These are phyloP conservation scores for Myotis brandtii DNA, from an alignment of 2,113 vertebrate genomes.

Conservation along the genomic window DNA sequence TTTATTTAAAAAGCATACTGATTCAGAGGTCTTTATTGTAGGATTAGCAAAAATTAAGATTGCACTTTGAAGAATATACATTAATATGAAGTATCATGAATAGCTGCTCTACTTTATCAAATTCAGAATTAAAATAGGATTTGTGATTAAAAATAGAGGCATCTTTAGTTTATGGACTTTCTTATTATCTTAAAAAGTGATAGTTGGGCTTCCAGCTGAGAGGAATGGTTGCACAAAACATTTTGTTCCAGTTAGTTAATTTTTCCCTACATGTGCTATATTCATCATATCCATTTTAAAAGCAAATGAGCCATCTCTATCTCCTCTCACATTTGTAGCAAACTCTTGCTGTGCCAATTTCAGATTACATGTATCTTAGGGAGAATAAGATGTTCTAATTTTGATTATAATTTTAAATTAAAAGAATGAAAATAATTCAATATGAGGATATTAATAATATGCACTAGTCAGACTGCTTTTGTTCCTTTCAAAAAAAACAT, in stretches of 20 bases:
- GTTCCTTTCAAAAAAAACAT: conserved; percentile 36
- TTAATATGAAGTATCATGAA: conserved; percentile 38
- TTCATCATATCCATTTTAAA: conserved; percentile 87
- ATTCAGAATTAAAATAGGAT: conserved; percentile 55
- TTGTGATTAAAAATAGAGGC: conserved; percentile 75
- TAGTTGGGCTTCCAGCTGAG: conserved; percentile 86
- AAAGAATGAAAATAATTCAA: conserved; percentile 81
- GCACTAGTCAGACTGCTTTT: conserved; percentile 53
- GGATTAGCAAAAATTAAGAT: neutral
- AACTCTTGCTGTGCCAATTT: conserved; percentile 83
- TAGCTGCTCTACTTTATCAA: conserved; percentile 60
- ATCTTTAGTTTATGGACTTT: conserved; percentile 81
- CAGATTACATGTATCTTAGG: conserved; percentile 76
- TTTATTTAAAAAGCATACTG: neutral
- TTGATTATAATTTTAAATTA: conserved; percentile 84
- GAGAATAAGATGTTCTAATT: conserved; percentile 81
- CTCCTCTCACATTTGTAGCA: conserved; percentile 79
- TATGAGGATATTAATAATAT: conserved; percentile 57
- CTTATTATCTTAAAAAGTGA: conserved; percentile 83
- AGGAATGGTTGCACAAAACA: conserved; percentile 84
- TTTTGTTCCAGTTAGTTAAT: conserved; percentile 89
- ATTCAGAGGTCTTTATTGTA: neutral
- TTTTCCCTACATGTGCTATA: conserved; percentile 87
- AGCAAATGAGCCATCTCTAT: conserved; percentile 85
- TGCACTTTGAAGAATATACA: conserved; percentile 50